These are phyloP conservation scores for Meteorus sp. DNA, from an alignment of 1,140 invertebrate genomes.

Conservation along the genomic window DNA sequence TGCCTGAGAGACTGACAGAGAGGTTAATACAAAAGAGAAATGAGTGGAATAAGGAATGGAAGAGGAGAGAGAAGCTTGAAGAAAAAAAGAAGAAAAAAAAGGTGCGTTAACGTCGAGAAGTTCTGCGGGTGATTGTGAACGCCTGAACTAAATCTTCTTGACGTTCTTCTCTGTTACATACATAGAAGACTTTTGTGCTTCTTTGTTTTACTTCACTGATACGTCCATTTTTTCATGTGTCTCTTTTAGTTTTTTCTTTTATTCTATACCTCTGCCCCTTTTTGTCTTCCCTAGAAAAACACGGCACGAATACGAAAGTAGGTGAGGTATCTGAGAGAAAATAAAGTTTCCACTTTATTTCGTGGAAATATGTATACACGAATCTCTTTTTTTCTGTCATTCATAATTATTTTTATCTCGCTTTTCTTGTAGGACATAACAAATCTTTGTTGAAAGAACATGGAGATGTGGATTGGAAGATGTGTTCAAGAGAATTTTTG, in stretches of 20 bases:
- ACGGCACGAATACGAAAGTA: conserved; percentile 40
- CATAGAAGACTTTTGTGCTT: no score
- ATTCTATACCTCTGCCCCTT: no score
- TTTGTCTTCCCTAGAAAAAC: conserved; percentile 35
- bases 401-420: no score
- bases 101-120: conserved; percentile 39
- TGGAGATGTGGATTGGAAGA: no score
- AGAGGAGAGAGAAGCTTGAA: conserved; percentile 10
- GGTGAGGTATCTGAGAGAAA: conserved; percentile 37
- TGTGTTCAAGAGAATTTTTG: no score
- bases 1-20: background rate
- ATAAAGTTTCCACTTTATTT: conserved; percentile 46
- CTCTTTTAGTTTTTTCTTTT: no score
- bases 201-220: conserved; percentile 12
- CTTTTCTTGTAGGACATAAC: no score
- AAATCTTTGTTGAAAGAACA: no score
- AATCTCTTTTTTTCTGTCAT: no score
- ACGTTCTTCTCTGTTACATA: conserved; percentile 42
- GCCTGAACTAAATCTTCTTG: conserved; percentile 43
- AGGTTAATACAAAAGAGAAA: background rate
- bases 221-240: background rate
- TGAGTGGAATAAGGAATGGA: background rate
- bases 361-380: conserved; percentile 26
- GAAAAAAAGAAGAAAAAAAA: conserved; percentile 23
- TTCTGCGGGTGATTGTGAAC: conserved; percentile 30